Evolutionary conservation across 2,888 invertebrate genomes (phyloP).

Genomic region (Eueremaeus valkanovi): DNA sequence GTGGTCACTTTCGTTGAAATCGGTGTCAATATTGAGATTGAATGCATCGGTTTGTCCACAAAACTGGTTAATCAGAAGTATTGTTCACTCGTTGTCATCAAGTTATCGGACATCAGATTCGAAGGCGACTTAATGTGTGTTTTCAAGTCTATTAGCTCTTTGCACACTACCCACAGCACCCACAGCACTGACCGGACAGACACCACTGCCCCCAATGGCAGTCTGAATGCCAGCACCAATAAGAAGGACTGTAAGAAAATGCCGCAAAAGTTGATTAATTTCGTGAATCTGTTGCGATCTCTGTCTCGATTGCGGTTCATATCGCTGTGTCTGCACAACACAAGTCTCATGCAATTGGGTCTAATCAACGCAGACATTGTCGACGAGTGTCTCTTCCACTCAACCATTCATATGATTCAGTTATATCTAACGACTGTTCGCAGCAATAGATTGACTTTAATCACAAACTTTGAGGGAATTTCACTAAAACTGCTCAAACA

Average conservation of each 20-base stretch:
- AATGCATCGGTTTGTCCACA: conserved; percentile 43
- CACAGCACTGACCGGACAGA: not conserved
- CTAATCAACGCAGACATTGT: not conserved
- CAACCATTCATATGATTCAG: conserved; percentile 35
- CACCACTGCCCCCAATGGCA: no score
- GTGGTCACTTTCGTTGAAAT: not conserved
- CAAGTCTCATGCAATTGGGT: conserved; percentile 39
- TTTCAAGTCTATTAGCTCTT: not conserved
- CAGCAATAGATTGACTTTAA: conserved; percentile 28
- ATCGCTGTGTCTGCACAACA: conserved; percentile 35
- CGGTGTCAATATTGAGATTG: conserved; percentile 43
- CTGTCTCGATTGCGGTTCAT: conserved; percentile 21
- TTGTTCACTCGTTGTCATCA: conserved; percentile 37
- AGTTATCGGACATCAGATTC: conserved; percentile 36
- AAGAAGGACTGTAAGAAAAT: not conserved
- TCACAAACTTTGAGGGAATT: conserved; percentile 33
- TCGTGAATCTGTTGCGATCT: conserved; percentile 3
- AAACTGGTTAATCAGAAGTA: conserved; percentile 43
- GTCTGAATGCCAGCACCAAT: not conserved
- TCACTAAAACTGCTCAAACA: conserved; percentile 34
- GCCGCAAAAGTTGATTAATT: not conserved
- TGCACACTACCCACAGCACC: not conserved
- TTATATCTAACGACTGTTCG: conserved; percentile 22
- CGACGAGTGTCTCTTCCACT: conserved; percentile 40
- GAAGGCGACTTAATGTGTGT: conserved; percentile 37